phyloP scores from a whole-genome alignment of 2,113 vertebrate genomes.

The Arvicanthis niloticus region DNA sequence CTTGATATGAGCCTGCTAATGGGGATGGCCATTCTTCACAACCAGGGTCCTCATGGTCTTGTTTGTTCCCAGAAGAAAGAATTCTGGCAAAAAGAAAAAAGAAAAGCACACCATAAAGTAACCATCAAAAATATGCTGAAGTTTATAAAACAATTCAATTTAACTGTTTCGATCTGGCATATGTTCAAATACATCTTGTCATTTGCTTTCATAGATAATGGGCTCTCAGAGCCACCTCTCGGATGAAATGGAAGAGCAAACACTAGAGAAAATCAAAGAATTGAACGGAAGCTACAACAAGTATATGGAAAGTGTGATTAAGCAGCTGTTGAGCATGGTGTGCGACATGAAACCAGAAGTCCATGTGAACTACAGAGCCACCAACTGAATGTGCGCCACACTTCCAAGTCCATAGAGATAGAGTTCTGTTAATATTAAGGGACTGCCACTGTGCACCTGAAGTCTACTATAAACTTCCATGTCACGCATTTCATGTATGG shows the following conservation, averaged over 20 bases:
- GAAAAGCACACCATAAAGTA: background rate
- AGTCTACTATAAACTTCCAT: constrained; percentile 16
- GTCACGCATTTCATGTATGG: background rate
- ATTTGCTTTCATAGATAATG: constrained; percentile 85
- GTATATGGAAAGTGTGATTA: constrained; percentile 80
- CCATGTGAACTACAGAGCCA: constrained; percentile 84
- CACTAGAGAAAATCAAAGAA: constrained; percentile 79
- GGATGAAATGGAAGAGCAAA: constrained; percentile 87
- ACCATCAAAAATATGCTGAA: background rate
- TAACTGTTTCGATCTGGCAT: background rate
- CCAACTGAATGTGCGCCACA: background rate
- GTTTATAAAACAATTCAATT: background rate
- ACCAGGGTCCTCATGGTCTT: background rate
- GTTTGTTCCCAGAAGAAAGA: background rate
- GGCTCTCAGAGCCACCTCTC: constrained; percentile 88
- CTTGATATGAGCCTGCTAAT: background rate
- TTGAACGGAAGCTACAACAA: constrained; percentile 81
- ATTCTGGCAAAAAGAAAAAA: background rate
- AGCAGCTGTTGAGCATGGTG: constrained; percentile 82
- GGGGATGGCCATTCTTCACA: background rate
- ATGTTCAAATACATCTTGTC: constrained; percentile 14
- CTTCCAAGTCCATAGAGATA: fast-evolving
- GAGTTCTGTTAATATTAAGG: background rate
- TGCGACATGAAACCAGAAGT: constrained; percentile 87
- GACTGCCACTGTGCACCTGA: constrained; percentile 33